Conservation (phyloP, 2,888 invertebrate genomes). For the Hoplodrina blanda region DNA sequence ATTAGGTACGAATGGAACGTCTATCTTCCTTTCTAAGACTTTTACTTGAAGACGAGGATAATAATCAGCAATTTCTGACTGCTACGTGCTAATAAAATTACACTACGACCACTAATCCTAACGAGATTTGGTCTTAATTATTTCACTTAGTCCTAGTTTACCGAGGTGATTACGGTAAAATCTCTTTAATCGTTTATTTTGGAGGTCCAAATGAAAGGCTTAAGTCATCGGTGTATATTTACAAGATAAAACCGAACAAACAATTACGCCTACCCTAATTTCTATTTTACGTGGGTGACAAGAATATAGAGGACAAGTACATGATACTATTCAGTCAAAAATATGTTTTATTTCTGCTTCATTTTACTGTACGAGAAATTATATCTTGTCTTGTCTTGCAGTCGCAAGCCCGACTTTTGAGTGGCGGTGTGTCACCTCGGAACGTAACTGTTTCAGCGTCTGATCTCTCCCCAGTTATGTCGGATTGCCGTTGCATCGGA, state of each 20-base stretch:
- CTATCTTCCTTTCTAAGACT: not conserved
- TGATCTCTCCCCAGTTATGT: no score
- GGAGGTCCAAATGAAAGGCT: constrained; percentile 16
- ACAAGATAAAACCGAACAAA: constrained; percentile 25
- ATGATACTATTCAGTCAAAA: not conserved
- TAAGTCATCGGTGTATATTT: constrained; percentile 35
- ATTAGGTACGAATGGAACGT: not conserved
- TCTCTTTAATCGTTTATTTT: constrained; percentile 38
- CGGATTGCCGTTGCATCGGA: no score
- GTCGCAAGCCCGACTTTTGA: no score
- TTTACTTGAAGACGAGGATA: not conserved
- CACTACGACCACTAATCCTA: constrained; percentile 38
- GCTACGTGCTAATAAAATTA: constrained; percentile 28
- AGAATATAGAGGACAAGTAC: not conserved
- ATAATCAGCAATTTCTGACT: not conserved
- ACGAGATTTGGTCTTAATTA: constrained; percentile 46
- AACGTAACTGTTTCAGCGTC: no score
- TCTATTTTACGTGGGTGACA: not conserved
- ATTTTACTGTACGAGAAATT: no score
- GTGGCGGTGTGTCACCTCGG: no score
- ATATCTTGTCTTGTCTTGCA: no score
- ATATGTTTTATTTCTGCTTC: not conserved
- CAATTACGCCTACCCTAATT: constrained; percentile 20
- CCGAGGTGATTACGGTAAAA: constrained; percentile 18
- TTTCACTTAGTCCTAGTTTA: constrained; percentile 31